phyloP scores from a whole-genome alignment of 2,113 vertebrate genomes.

The Carassius auratus region DNA sequence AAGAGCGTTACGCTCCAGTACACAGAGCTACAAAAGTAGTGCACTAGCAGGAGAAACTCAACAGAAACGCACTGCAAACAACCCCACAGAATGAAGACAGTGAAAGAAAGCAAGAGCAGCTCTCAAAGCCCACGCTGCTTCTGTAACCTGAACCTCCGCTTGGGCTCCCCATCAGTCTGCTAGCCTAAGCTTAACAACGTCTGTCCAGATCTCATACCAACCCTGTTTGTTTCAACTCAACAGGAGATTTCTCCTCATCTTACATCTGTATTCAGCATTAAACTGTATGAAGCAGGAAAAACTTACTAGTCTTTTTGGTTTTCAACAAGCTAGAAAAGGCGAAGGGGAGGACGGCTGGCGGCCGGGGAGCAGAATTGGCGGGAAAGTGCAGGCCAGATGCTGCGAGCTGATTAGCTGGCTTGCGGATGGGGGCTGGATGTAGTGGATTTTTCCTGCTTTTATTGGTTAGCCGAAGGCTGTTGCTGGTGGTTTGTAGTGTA shows the following conservation, averaged over 20 bases:
- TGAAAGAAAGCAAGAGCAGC: not conserved
- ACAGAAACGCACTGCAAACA: constrained; percentile 11
- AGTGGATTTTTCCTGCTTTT: constrained; percentile 99
- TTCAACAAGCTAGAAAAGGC: constrained; percentile 99
- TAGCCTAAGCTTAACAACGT: constrained; percentile 8
- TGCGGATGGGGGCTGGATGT: constrained; percentile 81
- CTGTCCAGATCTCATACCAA: constrained; percentile 32
- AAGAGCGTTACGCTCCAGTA: constrained; percentile 5
- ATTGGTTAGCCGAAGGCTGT: constrained; percentile 99
- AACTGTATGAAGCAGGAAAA: constrained; percentile 99
- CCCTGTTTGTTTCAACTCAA: constrained; percentile 60
- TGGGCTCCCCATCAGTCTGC: constrained; percentile 38
- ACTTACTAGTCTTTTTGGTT: constrained; percentile 99
- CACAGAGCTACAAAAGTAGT: constrained; percentile 4
- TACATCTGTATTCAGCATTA: constrained; percentile 98
- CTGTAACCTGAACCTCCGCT: constrained; percentile 33
- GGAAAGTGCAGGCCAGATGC: constrained; percentile 99
- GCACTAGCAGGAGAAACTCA: constrained; percentile 20
- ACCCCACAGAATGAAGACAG: constrained; percentile 18
- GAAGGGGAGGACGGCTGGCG: constrained; percentile 98
- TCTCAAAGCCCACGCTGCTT: constrained; percentile 17
- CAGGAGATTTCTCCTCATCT: constrained; percentile 97
- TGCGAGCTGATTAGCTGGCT: constrained; percentile 99
- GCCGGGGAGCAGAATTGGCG: constrained; percentile 99
- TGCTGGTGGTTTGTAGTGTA: constrained; percentile 98